Evolutionary conservation across 2,797 vertebrate genomes (phyloP).

Genomic region (Mormyrus proboscirostris): DNA sequence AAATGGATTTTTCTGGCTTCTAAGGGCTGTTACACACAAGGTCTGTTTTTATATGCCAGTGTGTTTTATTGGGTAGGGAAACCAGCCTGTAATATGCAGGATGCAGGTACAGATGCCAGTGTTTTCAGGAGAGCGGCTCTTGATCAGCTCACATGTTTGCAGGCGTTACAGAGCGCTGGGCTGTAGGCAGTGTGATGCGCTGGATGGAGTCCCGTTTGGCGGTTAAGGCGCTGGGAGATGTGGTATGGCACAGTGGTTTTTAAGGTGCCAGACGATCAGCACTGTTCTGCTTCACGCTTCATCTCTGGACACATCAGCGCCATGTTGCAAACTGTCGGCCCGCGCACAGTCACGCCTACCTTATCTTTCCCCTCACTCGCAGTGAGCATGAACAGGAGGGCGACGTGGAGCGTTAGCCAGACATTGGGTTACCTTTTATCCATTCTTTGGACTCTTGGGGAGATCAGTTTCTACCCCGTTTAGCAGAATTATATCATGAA

Average conservation of each 20-base stretch:
- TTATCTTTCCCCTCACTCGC: neutral
- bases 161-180: neutral
- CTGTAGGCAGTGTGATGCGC: too few relatives aligned
- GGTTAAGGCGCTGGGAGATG: neutral
- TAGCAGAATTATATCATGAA: neutral
- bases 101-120: neutral
- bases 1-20: neutral
- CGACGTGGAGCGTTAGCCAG: neutral
- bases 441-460: neutral
- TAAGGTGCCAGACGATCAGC: neutral
- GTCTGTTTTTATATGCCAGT: too few relatives aligned
- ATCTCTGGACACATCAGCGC: neutral
- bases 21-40: neutral
- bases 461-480: neutral
- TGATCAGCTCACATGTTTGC: neutral
- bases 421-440: neutral
- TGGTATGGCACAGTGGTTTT: neutral
- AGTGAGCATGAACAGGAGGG: neutral
- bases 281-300: neutral
- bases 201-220: neutral
- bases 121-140: neutral
- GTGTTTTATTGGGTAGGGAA: neutral
- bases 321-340: neutral
- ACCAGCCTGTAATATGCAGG: neutral
- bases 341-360: neutral